Evolutionary conservation across 1,140 invertebrate species (phyloP).

Genomic region (Caenorhabditis remanei): DNA sequence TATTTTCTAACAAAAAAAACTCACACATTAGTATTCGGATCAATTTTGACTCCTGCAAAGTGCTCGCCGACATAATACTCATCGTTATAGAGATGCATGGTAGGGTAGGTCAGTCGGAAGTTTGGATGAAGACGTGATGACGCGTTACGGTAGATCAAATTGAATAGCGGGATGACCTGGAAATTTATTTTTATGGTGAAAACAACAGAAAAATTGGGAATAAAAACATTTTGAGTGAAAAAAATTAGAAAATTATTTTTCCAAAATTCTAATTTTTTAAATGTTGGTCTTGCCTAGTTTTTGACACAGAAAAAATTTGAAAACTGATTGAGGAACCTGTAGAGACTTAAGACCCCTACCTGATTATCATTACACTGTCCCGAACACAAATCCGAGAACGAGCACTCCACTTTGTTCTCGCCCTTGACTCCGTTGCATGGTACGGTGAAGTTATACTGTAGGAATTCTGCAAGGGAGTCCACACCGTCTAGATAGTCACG

Average conservation of each 20-base stretch:
- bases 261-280: too few relatives aligned
- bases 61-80: constrained; percentile 69
- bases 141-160: constrained; percentile 67
- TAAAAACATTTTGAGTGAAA: too few relatives aligned
- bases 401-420: constrained; percentile 47
- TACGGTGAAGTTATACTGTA: constrained; percentile 67
- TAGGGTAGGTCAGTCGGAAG: constrained; percentile 68
- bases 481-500: constrained; percentile 65
- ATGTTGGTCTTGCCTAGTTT: too few relatives aligned
- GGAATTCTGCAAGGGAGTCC: constrained; percentile 60
- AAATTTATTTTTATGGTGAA: too few relatives aligned
- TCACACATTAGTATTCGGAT: constrained; percentile 61
- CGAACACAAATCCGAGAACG: constrained; percentile 64
- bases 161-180: constrained; percentile 64
- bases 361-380: constrained; percentile 69
- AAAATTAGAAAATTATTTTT: too few relatives aligned
- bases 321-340: too few relatives aligned
- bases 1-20: neutral
- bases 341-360: neutral
- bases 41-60: constrained; percentile 67
- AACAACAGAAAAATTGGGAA: too few relatives aligned
- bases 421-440: constrained; percentile 51
- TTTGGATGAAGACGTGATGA: constrained; percentile 66
- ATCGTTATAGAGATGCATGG: constrained; percentile 70
- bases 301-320: too few relatives aligned